These are phyloP conservation scores for Micromesistius poutassou DNA, from an alignment of 2,797 vertebrate genomes.

Conservation along the genomic window DNA sequence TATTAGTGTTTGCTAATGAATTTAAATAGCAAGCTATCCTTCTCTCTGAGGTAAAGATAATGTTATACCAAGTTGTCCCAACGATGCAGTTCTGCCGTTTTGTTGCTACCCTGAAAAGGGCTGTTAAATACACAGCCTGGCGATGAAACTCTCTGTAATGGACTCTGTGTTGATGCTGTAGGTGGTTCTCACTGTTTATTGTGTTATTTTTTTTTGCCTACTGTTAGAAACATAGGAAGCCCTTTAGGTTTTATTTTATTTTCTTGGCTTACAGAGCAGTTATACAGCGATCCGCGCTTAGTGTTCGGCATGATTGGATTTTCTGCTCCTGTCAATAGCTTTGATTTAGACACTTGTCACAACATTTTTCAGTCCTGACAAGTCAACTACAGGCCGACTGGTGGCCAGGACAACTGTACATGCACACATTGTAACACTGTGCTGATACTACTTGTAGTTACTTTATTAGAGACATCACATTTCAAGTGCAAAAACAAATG, in stretches of 20 bases:
- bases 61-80: background rate
- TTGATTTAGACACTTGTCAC: no score
- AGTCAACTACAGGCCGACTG: no score
- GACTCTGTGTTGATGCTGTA: background rate
- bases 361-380: no score
- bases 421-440: no score
- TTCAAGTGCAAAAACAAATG: no score
- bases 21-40: constrained; percentile 37
- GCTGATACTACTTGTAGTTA: no score
- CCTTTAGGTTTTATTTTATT: background rate
- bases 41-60: constrained; percentile 40
- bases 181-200: background rate
- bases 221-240: background rate
- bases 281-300: background rate
- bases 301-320: background rate
- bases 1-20: constrained; percentile 54
- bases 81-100: background rate
- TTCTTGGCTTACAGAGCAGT: background rate
- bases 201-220: background rate
- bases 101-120: background rate
- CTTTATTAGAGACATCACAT: no score
- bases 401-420: no score
- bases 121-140: background rate
- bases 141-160: no score
- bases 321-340: background rate